Conservation (phyloP, 2,113 vertebrate genomes). For the Cinclus mexicanus region DNA sequence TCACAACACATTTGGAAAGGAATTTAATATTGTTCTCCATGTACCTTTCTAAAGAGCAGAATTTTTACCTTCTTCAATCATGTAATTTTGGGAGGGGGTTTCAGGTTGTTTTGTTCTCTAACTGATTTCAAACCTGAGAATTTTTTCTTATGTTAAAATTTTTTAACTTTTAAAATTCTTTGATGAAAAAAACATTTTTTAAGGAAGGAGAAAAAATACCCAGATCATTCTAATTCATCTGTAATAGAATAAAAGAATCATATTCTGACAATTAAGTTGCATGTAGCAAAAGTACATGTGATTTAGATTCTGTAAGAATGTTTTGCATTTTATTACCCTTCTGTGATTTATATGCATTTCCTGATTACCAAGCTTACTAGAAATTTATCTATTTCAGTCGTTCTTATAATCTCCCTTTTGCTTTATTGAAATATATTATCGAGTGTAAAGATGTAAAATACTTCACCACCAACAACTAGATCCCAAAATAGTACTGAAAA, state of each 20-base stretch:
- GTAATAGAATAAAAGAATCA: not conserved
- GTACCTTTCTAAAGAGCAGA: not conserved
- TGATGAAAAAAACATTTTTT: not conserved
- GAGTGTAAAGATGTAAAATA: not conserved
- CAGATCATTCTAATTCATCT: not conserved
- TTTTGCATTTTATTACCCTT: not conserved
- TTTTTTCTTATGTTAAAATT: not conserved
- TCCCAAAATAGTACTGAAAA: not conserved
- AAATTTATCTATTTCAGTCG: not conserved
- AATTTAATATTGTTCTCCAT: not conserved
- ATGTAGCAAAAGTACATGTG: not conserved
- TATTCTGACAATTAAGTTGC: not conserved
- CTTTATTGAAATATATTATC: not conserved
- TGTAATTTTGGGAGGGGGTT: not conserved
- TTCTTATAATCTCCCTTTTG: not conserved
- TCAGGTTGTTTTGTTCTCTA: not conserved
- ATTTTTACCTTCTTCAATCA: not conserved
- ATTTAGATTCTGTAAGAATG: not conserved
- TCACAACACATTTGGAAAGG: not conserved
- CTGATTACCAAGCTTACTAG: not conserved
- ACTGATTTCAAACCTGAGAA: not conserved
- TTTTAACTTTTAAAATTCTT: not conserved
- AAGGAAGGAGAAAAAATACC: not conserved
- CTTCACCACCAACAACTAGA: fast-evolving
- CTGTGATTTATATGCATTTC: not conserved